These are phyloP conservation scores for Caenorhabditis briggsae DNA, from an alignment of 1,140 invertebrate genomes.

Conservation along the genomic window DNA sequence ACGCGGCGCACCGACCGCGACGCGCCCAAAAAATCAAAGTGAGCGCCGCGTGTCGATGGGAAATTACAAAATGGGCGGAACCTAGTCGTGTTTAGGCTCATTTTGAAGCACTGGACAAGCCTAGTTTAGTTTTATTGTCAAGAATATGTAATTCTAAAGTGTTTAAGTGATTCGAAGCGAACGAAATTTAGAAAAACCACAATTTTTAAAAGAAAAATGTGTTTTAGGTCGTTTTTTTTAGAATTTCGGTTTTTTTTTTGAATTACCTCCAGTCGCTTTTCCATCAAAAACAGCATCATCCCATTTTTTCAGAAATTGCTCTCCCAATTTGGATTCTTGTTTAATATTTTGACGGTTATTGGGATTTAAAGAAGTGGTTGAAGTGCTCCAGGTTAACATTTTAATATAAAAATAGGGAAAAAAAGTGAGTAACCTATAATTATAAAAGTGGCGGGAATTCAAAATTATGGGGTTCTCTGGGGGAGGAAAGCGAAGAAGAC, in stretches of 20 bases:
- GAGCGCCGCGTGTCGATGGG: too few relatives aligned
- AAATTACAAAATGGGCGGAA: too few relatives aligned
- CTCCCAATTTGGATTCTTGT: neutral
- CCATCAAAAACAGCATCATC: conserved; percentile 40
- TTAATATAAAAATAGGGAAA: neutral
- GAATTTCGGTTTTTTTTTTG: too few relatives aligned
- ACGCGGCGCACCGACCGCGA: too few relatives aligned
- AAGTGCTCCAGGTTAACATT: conserved; percentile 34
- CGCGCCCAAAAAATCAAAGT: too few relatives aligned
- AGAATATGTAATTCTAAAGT: too few relatives aligned
- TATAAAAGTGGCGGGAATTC: too few relatives aligned
- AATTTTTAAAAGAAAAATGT: conserved; percentile 1
- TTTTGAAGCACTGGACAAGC: too few relatives aligned
- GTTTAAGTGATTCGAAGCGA: neutral
- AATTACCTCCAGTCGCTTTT: neutral
- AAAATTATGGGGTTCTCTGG: too few relatives aligned
- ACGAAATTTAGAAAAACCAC: neutral
- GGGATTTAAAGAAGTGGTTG: neutral
- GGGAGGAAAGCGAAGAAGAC: too few relatives aligned
- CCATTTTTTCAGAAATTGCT: conserved; percentile 6
- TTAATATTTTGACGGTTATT: neutral
- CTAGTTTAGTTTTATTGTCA: too few relatives aligned
- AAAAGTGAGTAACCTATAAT: neutral
- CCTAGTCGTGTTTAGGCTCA: too few relatives aligned
- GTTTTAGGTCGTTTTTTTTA: neutral